Base-by-base conservation (phyloP, 2,113 vertebrate species). In the Microtus richardsoni region DNA sequence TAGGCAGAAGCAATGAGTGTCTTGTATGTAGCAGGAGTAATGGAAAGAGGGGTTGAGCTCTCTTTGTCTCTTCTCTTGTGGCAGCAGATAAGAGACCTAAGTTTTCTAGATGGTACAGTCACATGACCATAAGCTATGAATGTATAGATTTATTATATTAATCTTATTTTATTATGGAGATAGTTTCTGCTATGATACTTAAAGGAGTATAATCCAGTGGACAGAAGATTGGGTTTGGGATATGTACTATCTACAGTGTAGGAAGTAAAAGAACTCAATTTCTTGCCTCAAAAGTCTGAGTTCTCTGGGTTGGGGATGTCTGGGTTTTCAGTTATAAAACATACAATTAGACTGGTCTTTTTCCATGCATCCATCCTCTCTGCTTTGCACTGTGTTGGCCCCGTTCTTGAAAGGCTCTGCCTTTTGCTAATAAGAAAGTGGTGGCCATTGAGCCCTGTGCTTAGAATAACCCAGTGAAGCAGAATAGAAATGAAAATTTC, bases 161-260 rank as follows among this genome's bases (percentile, higher is more conserved):
- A 44, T 91, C 52, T 90, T 77, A 79, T 88, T 83, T 96, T 94
- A 47, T 83, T 91, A 84, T 78, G 19, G 73, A 92, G 16, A 24
- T 91, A 70, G 17, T 78, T 96, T 91, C 7, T 96, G 62, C 68
- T 89, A 64, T 91, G 68, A 58, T 88, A 79, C 36, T 89, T 93
- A 83, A 78, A 75, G 71, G 19, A 71, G 17, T 82, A 22, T 88
- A 13, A 91, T 36, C 26, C 60, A 60, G 36, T 62, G 41, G 60
- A 54, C 58, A 62, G 33, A 60, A 82, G 10, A 79, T 2, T 0
- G n/a, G 19, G 28, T 68, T 89, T 83, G 26, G 49, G 47, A 30
- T 90, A n/a, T 58, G 26, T 70, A 26, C n/a, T 89, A 93, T 49
- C 70, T 64, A 70, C 54, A 30, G 6, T 88, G 71, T 58, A 93